A percentile compares a stretch with the other conserved stretches of the same genome.
Evolutionary conservation across 1,140 invertebrate species (phyloP).

Genomic region (Drosophila bocki): DNA sequence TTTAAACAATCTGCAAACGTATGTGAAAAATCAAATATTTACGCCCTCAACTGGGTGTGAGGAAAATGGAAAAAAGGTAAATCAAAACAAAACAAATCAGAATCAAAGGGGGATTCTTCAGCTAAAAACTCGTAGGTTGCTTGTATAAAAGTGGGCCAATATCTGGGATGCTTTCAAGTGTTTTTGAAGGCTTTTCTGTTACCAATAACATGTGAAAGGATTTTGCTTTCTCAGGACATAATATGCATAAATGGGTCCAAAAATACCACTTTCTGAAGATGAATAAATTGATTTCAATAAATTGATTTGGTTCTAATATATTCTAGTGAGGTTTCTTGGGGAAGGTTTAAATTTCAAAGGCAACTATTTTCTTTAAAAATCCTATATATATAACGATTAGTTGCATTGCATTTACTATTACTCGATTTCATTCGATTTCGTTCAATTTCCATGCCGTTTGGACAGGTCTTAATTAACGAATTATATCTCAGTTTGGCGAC

Average conservation of each 20-base stretch:
- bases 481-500: conserved; percentile 39
- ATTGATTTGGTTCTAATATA: neutral
- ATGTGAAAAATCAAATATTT: conserved; percentile 69
- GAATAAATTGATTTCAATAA: neutral
- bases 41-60: conserved; percentile 48
- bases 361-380: neutral
- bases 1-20: conserved; percentile 37
- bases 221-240: conserved; percentile 48
- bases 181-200: conserved; percentile 14
- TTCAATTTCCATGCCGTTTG: neutral
- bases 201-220: conserved; percentile 45
- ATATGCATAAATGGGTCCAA: conserved; percentile 20
- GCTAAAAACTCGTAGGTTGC: conserved; percentile 19
- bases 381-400: neutral
- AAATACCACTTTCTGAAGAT: neutral
- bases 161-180: conserved; percentile 10
- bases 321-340: neutral
- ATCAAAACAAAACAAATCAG: conserved; percentile 18
- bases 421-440: no score
- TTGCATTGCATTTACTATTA: no score
- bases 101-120: conserved; percentile 36
- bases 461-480: conserved; percentile 29
- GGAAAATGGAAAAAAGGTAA: conserved; percentile 32
- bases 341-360: neutral
- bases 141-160: neutral